phyloP scores from a whole-genome alignment of 2,888 invertebrate species.

The Ectropis crepuscularia region DNA sequence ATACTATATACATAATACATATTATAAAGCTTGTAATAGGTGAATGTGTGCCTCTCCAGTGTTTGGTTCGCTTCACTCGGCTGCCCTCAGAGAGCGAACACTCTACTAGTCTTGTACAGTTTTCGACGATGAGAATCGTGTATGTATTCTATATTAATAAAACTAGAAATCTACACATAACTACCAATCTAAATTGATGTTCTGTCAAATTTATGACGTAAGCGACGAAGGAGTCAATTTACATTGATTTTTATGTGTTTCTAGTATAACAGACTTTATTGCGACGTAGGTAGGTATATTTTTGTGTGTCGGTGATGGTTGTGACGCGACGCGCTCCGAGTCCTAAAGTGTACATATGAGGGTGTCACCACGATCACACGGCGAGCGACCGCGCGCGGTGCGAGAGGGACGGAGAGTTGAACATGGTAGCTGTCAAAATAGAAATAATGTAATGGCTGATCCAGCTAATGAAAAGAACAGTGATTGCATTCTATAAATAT shows the following conservation, averaged over 20 bases:
- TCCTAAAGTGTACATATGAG: conserved; percentile 31
- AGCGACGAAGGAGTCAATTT: neutral
- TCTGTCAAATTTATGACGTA: neutral
- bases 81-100: conserved; percentile 39
- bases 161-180: neutral
- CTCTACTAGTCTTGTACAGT: conserved; percentile 72
- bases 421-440: too few species aligned
- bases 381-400: too few species aligned
- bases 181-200: too few species aligned
- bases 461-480: too few species aligned
- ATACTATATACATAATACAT: too few species aligned
- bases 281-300: conserved; percentile 74
- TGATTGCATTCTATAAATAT: too few species aligned
- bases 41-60: conserved; percentile 68
- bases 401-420: too few species aligned
- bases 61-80: conserved; percentile 43
- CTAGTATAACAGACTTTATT: conserved; percentile 55
- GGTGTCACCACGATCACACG: neutral
- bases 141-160: conserved; percentile 49
- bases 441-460: too few species aligned
- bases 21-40: conserved; percentile 76
- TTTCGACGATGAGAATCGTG: conserved; percentile 68
- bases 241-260: neutral
- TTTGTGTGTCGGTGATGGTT: conserved; percentile 49
- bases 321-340: conserved; percentile 12